A percentile compares a stretch with the other conserved stretches of the same genome.
phyloP scores from a whole-genome alignment of 92 coral and sea anemone species.

The Nematostella vectensis region DNA sequence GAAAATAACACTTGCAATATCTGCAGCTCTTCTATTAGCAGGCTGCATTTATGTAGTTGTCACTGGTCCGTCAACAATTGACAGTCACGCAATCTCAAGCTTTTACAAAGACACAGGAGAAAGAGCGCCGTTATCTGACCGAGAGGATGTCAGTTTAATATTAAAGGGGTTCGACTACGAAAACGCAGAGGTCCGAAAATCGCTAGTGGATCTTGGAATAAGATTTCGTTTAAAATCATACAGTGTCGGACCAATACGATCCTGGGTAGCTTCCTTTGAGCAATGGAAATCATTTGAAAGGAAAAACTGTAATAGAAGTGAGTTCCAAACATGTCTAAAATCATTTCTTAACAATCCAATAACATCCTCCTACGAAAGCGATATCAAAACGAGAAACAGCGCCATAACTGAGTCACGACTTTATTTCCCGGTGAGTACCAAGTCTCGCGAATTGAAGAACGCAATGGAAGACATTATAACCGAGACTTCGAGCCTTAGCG shows the following conservation, averaged over 20 bases:
- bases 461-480: constrained; percentile 2
- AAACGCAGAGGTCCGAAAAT: neutral
- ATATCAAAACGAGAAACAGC: constrained; percentile 8
- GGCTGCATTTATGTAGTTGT: constrained; percentile 11
- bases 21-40: constrained; percentile 4
- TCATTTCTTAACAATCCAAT: constrained; percentile 15
- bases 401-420: constrained; percentile 13
- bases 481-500: neutral
- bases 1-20: constrained; percentile 8
- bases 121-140: neutral
- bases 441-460: constrained; percentile 2
- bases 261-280: constrained; percentile 28
- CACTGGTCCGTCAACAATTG: neutral
- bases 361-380: constrained; percentile 8
- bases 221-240: constrained; percentile 4
- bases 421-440: constrained; percentile 21
- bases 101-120: neutral
- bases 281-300: constrained; percentile 17
- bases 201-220: constrained; percentile 6
- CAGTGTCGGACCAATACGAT: constrained; percentile 10
- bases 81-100: neutral
- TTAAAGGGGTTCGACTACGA: constrained; percentile 18
- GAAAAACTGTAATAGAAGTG: constrained; percentile 5
- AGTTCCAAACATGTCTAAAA: constrained; percentile 24
- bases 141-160: constrained; percentile 20